Percentiles rank a stretch among this genome's conserved stretches.
Evolutionary conservation across 2,113 vertebrate species (phyloP).

Genomic region (Arenaria interpres): DNA sequence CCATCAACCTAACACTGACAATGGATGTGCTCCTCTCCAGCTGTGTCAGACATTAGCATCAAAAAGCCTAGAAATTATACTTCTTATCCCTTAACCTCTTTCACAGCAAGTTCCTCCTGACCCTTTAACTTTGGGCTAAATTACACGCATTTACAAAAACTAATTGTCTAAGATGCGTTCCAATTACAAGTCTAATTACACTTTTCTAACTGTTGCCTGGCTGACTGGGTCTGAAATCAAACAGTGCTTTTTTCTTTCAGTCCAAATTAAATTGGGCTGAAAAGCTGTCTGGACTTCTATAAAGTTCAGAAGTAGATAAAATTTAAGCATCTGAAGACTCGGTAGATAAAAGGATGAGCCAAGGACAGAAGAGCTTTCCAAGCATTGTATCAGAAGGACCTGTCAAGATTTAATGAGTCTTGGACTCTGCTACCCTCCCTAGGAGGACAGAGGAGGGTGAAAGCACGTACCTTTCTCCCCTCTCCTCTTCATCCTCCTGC

Average conservation of each 20-base stretch:
- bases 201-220: background rate
- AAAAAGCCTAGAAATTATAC: background rate
- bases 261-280: background rate
- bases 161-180: background rate
- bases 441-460: background rate
- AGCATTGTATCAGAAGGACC: background rate
- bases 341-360: background rate
- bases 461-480: background rate
- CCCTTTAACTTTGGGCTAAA: background rate
- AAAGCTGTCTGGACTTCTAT: background rate
- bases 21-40: background rate
- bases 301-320: background rate
- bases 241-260: background rate
- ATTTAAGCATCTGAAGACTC: background rate
- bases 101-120: conserved; percentile 5
- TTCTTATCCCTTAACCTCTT: background rate
- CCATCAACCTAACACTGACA: too few species aligned
- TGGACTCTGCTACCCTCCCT: background rate
- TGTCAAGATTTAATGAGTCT: background rate
- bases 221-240: background rate
- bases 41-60: background rate
- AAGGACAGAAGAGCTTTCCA: background rate
- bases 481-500: background rate
- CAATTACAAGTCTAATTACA: conserved; percentile 43
- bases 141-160: background rate